Evolutionary conservation across 1,140 invertebrate genomes (phyloP), one percentile per base, ranked within the genome.

Genomic region (Papilio dardanus): DNA sequence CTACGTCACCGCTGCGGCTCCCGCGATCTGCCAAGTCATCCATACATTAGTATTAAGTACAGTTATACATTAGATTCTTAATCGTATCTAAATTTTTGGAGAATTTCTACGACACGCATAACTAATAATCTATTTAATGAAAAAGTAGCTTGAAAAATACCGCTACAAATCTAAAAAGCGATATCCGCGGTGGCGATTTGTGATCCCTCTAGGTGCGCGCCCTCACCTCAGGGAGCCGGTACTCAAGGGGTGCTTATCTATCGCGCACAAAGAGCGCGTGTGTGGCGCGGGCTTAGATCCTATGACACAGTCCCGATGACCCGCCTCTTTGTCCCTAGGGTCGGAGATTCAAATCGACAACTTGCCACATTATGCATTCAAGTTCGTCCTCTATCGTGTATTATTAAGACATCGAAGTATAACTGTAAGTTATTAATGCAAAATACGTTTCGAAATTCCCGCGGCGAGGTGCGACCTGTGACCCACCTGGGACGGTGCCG

Each of bases 401-500:
- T 75, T 67, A 50, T 78, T 46, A 69, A 76, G 46, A 67, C 69
- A 16, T 71, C 67, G 75, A 74, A 42, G 67, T 37, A n/a, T n/a
- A 74, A 73, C 71, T 19, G 2, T 30, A 28, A 66, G 31, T 75
- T 76, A 73, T 74, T 67, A 80, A 71, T n/a, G 24, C n/a, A 40
- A n/a, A 69, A 69, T 16, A 24, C 2, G 19, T 6, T 21, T 24
- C 7, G 35, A 24, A 12, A 42, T 3, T 30, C 50, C 67, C 40
- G n/a, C 54, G 28, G 37, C 19, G n/a, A 46, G 0, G 4, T 6
- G 42, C 16, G 16, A 46, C 42, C 16, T n/a, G 67, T 46, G 74
- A 80, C 80, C 79, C 75, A 84, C 81, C 83, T 84, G 77, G 74
- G 79, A 77, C 83, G 79, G 77, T 81, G 83, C 77, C 81, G 79